Conservation (phyloP, 2,888 invertebrate genomes). For the Leptopterna dolabrata region DNA sequence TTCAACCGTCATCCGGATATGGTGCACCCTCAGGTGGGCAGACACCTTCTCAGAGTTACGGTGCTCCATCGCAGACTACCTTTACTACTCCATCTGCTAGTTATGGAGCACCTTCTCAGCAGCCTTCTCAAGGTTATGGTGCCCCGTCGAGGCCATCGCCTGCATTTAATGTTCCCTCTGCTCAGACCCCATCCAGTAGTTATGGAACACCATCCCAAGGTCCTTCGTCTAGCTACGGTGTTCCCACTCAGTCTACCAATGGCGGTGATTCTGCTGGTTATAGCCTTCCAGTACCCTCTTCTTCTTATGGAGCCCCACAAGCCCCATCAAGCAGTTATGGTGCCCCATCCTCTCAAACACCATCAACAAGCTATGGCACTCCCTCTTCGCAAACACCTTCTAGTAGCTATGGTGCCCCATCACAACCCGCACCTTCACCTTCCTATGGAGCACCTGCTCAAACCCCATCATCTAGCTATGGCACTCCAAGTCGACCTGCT, state of each 20-base stretch:
- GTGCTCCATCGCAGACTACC: conserved; percentile 38
- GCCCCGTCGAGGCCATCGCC: conserved; percentile 41
- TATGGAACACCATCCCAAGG: conserved; percentile 49
- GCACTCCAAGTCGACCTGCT: conserved; percentile 36
- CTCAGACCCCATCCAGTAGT: conserved; percentile 55
- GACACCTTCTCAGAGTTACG: conserved; percentile 50
- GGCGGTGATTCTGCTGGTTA: neutral
- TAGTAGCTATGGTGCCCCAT: conserved; percentile 56
- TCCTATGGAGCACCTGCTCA: conserved; percentile 57
- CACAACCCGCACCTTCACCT: conserved; percentile 43
- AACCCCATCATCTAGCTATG: conserved; percentile 50
- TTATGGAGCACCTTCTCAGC: conserved; percentile 63
- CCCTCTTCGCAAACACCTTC: conserved; percentile 51
- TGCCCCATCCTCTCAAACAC: conserved; percentile 50
- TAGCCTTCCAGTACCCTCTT: neutral
- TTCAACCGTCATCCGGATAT: conserved; percentile 57
- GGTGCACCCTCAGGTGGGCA: conserved; percentile 53
- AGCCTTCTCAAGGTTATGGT: conserved; percentile 55
- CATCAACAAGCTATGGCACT: conserved; percentile 48
- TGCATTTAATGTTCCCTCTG: neutral
- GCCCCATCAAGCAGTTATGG: conserved; percentile 51
- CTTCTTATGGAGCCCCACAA: conserved; percentile 55
- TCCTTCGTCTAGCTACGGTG: conserved; percentile 61
- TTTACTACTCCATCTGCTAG: conserved; percentile 61
- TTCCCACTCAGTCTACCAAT: conserved; percentile 52